These are phyloP conservation scores for Falco punctatus DNA, from an alignment of 2,113 vertebrate genomes.

Conservation along the genomic window DNA sequence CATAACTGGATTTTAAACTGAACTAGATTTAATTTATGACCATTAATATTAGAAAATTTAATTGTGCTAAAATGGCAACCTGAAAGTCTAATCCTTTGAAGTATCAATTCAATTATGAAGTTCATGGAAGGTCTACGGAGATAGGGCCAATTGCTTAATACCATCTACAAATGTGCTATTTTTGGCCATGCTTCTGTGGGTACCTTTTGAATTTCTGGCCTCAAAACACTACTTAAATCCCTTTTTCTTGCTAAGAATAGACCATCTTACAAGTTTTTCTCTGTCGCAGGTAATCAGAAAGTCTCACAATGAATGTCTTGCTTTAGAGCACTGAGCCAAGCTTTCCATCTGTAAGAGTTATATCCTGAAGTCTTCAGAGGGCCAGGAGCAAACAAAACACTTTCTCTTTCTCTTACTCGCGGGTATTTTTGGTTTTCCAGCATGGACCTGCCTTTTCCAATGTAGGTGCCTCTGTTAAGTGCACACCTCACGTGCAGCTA, in stretches of 20 bases:
- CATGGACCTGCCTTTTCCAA: not conserved
- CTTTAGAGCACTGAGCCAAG: not conserved
- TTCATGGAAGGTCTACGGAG: not conserved
- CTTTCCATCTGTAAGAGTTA: not conserved
- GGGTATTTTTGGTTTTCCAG: not conserved
- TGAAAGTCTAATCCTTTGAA: conserved; percentile 35
- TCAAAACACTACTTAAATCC: not conserved
- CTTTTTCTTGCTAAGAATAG: not conserved
- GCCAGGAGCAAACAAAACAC: not conserved
- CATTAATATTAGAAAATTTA: conserved; percentile 47
- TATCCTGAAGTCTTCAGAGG: not conserved
- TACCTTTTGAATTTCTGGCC: not conserved
- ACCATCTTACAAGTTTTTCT: not conserved
- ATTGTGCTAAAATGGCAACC: conserved; percentile 26
- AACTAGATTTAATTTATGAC: conserved; percentile 43
- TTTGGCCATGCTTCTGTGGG: not conserved
- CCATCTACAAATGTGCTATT: not conserved
- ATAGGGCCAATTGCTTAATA: not conserved
- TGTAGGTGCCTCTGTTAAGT: not conserved
- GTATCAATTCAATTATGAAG: conserved; percentile 13
- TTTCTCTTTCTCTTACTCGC: not conserved
- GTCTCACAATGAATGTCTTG: not conserved
- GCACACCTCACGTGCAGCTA: not conserved
- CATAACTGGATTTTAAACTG: conserved; percentile 11
- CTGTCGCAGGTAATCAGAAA: not conserved